These are phyloP conservation scores for Phyllostomus hastatus DNA, from an alignment of 2,113 vertebrate genomes.

Conservation along the genomic window DNA sequence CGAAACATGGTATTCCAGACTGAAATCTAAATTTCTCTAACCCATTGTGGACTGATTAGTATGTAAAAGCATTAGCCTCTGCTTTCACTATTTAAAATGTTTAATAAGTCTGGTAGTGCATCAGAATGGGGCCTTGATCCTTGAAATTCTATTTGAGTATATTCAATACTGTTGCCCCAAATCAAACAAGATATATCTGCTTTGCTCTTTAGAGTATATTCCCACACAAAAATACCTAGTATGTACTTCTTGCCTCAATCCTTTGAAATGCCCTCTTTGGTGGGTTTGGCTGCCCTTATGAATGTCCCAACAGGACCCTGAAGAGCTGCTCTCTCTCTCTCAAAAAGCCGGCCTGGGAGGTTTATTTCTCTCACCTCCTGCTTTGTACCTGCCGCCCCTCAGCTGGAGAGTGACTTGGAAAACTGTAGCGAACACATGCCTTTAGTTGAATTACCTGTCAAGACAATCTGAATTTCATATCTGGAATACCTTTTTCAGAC, in stretches of 20 bases:
- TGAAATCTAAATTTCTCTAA: not conserved
- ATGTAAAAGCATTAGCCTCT: not conserved
- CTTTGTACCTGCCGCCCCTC: not conserved
- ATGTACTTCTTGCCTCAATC: not conserved
- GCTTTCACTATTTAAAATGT: not conserved
- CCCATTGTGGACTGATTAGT: not conserved
- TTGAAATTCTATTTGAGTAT: not conserved
- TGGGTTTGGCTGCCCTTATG: not conserved
- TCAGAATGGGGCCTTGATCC: not conserved
- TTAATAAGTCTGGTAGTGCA: not conserved
- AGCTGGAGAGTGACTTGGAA: not conserved
- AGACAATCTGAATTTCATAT: not conserved
- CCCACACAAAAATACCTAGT: not conserved
- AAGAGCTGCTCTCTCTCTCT: not conserved
- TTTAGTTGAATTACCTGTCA: slow-evolving; percentile 15
- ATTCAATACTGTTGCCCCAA: not conserved
- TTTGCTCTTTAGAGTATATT: not conserved
- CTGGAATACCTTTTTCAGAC: not conserved
- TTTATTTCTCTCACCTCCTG: not conserved
- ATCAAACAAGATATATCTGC: not conserved
- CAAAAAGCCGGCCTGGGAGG: not conserved
- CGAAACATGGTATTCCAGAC: not conserved
- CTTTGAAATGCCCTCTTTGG: not conserved
- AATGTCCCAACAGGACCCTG: not conserved
- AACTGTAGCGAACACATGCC: not conserved